These are phyloP conservation scores for Macrosiphum euphorbiae DNA, from an alignment of 2,888 invertebrate species.

Conservation along the genomic window DNA sequence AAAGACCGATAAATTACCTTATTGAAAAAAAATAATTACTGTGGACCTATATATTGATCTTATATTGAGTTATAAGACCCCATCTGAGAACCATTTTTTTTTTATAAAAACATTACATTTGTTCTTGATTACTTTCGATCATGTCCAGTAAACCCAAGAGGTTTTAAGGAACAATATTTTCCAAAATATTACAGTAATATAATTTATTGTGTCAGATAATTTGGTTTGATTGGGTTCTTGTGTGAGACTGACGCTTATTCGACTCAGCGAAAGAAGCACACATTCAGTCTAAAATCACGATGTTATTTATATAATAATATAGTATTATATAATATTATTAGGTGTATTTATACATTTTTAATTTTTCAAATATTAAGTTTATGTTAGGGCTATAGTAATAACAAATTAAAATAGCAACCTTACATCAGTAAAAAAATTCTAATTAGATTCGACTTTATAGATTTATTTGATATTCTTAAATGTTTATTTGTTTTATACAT, in stretches of 20 bases:
- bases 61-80: neutral
- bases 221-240: neutral
- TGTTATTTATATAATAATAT: neutral
- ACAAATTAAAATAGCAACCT: neutral
- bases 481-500: neutral
- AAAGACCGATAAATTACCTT: neutral
- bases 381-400: neutral
- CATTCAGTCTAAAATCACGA: neutral
- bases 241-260: neutral
- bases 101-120: neutral
- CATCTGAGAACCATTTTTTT: neutral
- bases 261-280: neutral
- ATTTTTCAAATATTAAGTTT: neutral
- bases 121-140: slow-evolving; percentile 34
- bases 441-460: neutral
- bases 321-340: neutral
- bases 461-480: neutral
- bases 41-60: neutral
- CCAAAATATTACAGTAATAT: neutral
- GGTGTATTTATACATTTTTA: neutral
- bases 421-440: neutral
- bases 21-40: neutral
- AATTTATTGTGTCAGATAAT: neutral
- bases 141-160: neutral
- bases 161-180: slow-evolving; percentile 13